A percentile compares a stretch with the other conserved stretches of the same genome.
These are phyloP conservation scores for Caenorhabditis tropicalis DNA, from an alignment of 1,140 invertebrate species.

Conservation along the genomic window DNA sequence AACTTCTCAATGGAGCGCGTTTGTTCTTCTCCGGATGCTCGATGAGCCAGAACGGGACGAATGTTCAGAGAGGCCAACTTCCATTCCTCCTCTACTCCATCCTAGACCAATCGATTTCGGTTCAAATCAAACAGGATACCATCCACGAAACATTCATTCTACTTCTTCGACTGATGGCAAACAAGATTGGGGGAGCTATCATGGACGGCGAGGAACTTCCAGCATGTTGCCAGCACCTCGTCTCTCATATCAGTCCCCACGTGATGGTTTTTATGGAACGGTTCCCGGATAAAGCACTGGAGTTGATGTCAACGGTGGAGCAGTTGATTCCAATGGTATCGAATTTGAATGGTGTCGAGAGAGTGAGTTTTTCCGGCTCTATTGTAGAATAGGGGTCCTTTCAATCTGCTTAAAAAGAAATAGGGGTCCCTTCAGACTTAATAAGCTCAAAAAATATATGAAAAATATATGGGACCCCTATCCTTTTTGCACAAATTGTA, in stretches of 20 bases:
- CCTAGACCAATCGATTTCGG: slow-evolving; percentile 60
- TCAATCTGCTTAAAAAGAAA: too few species aligned
- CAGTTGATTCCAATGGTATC: slow-evolving; percentile 88
- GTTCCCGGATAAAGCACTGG: slow-evolving; percentile 81
- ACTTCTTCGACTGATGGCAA: slow-evolving; percentile 32
- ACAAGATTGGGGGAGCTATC: slow-evolving; percentile 38
- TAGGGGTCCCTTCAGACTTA: too few species aligned
- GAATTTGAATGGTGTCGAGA: slow-evolving; percentile 78
- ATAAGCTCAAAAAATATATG: too few species aligned
- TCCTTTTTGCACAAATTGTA: too few species aligned
- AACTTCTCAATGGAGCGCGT: slow-evolving; percentile 58
- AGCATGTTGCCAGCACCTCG: background rate
- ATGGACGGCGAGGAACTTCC: slow-evolving; percentile 4
- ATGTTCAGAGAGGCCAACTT: slow-evolving; percentile 89
- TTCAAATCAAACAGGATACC: slow-evolving; percentile 49
- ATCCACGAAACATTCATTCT: slow-evolving; percentile 33
- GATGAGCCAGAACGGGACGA: slow-evolving; percentile 76
- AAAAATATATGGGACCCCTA: too few species aligned
- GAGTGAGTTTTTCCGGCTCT: slow-evolving; percentile 1
- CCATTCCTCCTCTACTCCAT: slow-evolving; percentile 88
- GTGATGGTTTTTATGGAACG: slow-evolving; percentile 65
- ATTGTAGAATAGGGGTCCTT: too few species aligned
- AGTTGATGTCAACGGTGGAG: slow-evolving; percentile 87
- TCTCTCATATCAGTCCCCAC: slow-evolving; percentile 57
- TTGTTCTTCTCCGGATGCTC: slow-evolving; percentile 63